A percentile compares a stretch with the other conserved stretches of the same genome.
phyloP scores from a whole-genome alignment of 1,140 invertebrate genomes.

The Danaus melanippus region DNA sequence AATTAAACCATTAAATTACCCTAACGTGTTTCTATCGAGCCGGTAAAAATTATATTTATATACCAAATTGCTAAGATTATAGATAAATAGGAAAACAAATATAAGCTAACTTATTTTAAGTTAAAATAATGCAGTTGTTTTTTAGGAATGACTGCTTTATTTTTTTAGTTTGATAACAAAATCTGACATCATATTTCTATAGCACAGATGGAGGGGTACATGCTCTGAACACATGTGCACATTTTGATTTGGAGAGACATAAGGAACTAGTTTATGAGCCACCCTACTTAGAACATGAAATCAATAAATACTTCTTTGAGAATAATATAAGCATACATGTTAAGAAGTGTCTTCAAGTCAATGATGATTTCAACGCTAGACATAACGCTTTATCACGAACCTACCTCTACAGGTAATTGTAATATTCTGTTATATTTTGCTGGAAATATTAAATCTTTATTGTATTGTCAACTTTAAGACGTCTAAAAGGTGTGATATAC shows the following conservation, averaged over 20 bases:
- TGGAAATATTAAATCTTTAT: no score
- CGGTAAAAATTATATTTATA: conserved; percentile 66
- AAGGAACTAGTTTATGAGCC: conserved; percentile 67
- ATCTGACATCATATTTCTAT: conserved; percentile 20
- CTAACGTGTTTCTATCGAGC: conserved; percentile 74
- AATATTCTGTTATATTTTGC: no score
- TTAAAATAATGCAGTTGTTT: no score
- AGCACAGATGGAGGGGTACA: conserved; percentile 84
- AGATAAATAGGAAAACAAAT: no score
- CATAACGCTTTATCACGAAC: conserved; percentile 74
- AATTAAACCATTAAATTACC: conserved; percentile 66
- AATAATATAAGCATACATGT: conserved; percentile 72
- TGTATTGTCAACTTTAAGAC: no score
- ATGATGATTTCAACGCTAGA: conserved; percentile 75
- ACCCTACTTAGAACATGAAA: conserved; percentile 41
- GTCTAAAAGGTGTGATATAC: not conserved
- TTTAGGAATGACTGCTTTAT: no score
- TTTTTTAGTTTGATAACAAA: not conserved
- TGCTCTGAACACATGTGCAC: conserved; percentile 76
- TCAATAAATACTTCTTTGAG: conserved; percentile 75
- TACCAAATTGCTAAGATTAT: conserved; percentile 6
- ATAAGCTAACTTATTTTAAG: no score
- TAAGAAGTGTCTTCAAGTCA: conserved; percentile 71
- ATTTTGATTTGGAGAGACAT: conserved; percentile 74
- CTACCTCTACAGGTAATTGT: conserved; percentile 77